phyloP scores from a whole-genome alignment of 2,888 invertebrate species.

The Lordiphosa andalusiaca region DNA sequence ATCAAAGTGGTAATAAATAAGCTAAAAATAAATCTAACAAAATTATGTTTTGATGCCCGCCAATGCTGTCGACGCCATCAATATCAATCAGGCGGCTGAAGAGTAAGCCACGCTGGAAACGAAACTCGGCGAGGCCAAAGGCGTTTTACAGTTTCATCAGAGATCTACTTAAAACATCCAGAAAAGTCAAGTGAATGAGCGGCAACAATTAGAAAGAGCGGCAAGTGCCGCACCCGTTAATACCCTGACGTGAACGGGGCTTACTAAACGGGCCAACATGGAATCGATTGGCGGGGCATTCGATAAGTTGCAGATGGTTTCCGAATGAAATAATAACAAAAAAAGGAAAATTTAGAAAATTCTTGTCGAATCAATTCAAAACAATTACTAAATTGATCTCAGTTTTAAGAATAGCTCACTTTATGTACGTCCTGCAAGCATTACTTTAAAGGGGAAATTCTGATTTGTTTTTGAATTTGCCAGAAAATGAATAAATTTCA shows the following conservation, averaged over 20 bases:
- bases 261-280: no score
- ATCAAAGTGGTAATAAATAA: conserved; percentile 51
- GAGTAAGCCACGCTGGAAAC: conserved; percentile 15
- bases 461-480: no score
- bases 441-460: no score
- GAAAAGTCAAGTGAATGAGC: conserved; percentile 58
- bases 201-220: conserved; percentile 27
- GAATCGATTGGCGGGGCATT: no score
- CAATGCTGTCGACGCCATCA: conserved; percentile 64
- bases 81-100: conserved; percentile 61
- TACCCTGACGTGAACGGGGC: conserved; percentile 12
- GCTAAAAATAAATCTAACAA: conserved; percentile 68
- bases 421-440: no score
- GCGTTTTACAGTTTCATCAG: conserved; percentile 63
- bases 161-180: conserved; percentile 54
- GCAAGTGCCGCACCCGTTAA: conserved; percentile 5
- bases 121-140: conserved; percentile 47
- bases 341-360: no score
- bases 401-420: no score
- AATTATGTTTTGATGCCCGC: conserved; percentile 25
- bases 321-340: no score
- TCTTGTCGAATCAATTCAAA: no score
- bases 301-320: no score
- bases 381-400: no score
- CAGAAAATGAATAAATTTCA: no score